phyloP scores from a whole-genome alignment of 1,140 invertebrate genomes.

The Alviniconcha marisindica region DNA sequence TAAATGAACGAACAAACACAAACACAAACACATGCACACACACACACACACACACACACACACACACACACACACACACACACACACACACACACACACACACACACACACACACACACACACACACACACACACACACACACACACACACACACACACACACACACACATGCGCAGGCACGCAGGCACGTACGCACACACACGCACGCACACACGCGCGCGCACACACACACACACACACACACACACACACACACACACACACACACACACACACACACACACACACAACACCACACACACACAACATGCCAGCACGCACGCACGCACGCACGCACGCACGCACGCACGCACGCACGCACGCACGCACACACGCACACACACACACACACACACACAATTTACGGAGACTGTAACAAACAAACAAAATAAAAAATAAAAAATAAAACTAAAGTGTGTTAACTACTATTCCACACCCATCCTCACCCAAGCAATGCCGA shows the following conservation, averaged over 20 bases:
- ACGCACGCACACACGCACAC: too few relatives aligned
- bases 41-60: background rate
- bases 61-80: background rate
- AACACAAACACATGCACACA: background rate
- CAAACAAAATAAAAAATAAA: too few relatives aligned
- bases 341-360: too few relatives aligned
- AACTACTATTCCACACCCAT: background rate
- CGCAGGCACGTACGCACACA: background rate
- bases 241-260: too few relatives aligned
- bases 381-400: too few relatives aligned
- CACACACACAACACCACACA: too few relatives aligned
- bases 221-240: background rate
- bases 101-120: slow-evolving; percentile 18
- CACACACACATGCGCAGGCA: background rate
- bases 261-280: too few relatives aligned
- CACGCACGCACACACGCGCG: background rate
- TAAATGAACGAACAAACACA: background rate
- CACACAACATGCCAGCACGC: too few relatives aligned
- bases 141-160: background rate
- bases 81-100: background rate
- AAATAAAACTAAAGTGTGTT: too few relatives aligned
- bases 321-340: too few relatives aligned
- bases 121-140: slow-evolving; percentile 13
- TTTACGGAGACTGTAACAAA: too few relatives aligned
- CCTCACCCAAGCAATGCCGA: background rate